Evolutionary conservation across 2,888 invertebrate species (phyloP).

Genomic region (Eubasilissa splendida): DNA sequence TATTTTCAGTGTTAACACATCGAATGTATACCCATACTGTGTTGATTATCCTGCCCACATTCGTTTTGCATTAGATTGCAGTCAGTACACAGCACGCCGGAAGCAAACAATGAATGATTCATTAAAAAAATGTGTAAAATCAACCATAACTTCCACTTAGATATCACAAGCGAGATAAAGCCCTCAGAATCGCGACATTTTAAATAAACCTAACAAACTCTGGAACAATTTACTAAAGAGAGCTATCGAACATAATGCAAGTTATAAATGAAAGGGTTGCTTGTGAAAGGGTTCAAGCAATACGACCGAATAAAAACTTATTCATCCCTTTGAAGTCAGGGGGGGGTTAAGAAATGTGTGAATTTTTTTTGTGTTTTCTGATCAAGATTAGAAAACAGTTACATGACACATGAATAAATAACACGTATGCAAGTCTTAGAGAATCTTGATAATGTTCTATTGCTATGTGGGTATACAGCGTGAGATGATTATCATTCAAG

Average conservation of each 20-base stretch:
- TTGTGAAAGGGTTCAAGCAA: conserved; percentile 1
- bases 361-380: not conserved
- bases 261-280: not conserved
- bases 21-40: no score
- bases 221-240: conserved; percentile 2
- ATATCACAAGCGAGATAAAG: conserved; percentile 28
- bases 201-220: conserved; percentile 22
- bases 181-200: conserved; percentile 40
- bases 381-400: conserved; percentile 29
- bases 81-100: no score
- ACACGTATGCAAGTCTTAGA: not conserved
- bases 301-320: no score
- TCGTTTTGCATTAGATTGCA: no score
- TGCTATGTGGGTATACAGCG: not conserved
- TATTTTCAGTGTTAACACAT: no score
- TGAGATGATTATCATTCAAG: not conserved
- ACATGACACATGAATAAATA: conserved; percentile 11
- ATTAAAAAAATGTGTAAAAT: not conserved
- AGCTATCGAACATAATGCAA: not conserved
- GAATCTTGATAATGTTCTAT: not conserved
- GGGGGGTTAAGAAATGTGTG: conserved; percentile 28
- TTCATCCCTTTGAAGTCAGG: conserved; percentile 12
- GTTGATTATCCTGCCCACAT: no score
- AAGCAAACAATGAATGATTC: not conserved
- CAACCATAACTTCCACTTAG: conserved; percentile 4